These are phyloP conservation scores for Tachina fera DNA, from an alignment of 2,888 invertebrate species.

Conservation along the genomic window DNA sequence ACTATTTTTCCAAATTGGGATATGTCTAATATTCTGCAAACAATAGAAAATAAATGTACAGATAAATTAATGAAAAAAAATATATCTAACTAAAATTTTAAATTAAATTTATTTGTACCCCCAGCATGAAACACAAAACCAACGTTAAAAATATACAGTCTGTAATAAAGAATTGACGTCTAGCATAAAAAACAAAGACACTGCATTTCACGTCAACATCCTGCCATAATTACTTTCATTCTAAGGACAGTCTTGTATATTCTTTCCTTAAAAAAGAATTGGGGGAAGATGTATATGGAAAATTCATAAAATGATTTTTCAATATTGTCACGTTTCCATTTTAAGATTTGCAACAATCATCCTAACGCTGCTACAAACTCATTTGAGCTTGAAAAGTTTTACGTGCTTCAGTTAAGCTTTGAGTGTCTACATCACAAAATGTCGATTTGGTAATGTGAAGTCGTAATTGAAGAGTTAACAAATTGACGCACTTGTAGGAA, in stretches of 20 bases:
- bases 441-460: slow-evolving; percentile 14
- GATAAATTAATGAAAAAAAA: not conserved
- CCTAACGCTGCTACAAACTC: not conserved
- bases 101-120: not conserved
- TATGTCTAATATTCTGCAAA: not conserved
- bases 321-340: slow-evolving; percentile 79
- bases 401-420: slow-evolving; percentile 23
- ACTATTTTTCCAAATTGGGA: too few relatives aligned
- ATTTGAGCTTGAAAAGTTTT: slow-evolving; percentile 28
- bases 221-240: slow-evolving; percentile 48
- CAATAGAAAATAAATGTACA: not conserved
- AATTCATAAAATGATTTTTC: slow-evolving; percentile 70
- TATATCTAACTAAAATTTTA: not conserved
- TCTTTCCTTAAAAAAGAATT: not conserved
- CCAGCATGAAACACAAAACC: slow-evolving; percentile 3
- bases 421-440: not conserved
- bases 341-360: slow-evolving; percentile 35
- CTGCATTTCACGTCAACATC: slow-evolving; percentile 6
- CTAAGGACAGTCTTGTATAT: slow-evolving; percentile 3
- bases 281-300: slow-evolving; percentile 48
- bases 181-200: slow-evolving; percentile 21
- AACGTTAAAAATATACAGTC: slow-evolving; percentile 22
- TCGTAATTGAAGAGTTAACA: slow-evolving; percentile 50
- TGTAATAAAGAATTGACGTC: slow-evolving; percentile 27
- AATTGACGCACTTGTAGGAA: slow-evolving; percentile 48